Base-by-base conservation (phyloP, 2,888 invertebrate species). In the Matsumyia berberina region DNA sequence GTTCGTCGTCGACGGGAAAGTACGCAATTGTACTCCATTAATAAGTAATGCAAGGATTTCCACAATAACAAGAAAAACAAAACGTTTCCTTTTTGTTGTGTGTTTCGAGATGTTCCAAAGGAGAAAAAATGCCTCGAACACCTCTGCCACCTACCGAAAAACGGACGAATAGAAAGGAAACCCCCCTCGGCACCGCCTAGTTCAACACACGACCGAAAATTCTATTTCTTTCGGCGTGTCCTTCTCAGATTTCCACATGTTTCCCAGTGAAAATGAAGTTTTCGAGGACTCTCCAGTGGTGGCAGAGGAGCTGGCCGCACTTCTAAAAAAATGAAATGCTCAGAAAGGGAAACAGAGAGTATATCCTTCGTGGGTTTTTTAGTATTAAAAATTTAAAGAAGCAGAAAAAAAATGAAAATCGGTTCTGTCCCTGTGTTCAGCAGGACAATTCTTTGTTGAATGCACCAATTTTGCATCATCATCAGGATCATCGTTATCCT, bases 21-120 rank as follows among this genome's bases (percentile, higher is more conserved):
- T 49, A 74, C 80, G 76, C 67, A 80, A 55, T 76, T 53, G 62
- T 81, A 39, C 51, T 57, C n/a, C 62, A 81, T 81, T 70, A 76
- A 81, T 81, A 76, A 67, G 42, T 74, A 69, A 69, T 67, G 46
- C 74, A 67, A 74, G 73, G 73, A 51, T 46, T 60, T 29, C 66
- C 17, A 37, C 33, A 33, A 44, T n/a, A 46, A 49, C n/a, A 11
- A n/a, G n/a, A 33, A 64, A 31, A 46, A 49, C 24, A 11, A n/a
- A 31, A 11, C 12, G 5, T 3, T 44, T 15, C 60, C 15, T 42
- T 44, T 44, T 12, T 31, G 6, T 42, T 44, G 29, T 31, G 6
- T 42, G 19, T 31, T 60, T 60, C n/a, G 44, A 31, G 17, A 29
- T 31, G 29, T 24, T n/a, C 4, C n/a, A n/a, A n/a, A n/a, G n/a